Base-by-base conservation (phyloP, 2,113 vertebrate species). In the Leptobrachium leishanense region DNA sequence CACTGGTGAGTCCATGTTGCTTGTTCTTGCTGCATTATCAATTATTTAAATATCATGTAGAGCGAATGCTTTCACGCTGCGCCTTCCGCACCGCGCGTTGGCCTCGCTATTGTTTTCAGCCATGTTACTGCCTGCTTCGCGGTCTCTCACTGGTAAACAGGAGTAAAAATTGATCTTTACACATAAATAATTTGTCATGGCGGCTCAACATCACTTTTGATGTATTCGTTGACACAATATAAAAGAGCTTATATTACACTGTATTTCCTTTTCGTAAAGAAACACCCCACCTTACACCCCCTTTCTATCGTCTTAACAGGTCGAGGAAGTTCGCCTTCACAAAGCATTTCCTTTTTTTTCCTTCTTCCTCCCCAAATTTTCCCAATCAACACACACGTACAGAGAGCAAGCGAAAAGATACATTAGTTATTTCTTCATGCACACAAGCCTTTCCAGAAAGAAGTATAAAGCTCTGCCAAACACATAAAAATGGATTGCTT, bases 401-500 rank as follows among this genome's bases (percentile, higher is more conserved):
- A 72, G 41, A 77, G 39, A 62, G 46, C 53, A 39, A 42, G 63
- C 15, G 43, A 62, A 72, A 82, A 77, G 75, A 77, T 43, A 68
- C 63, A 82, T 77, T 82, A 77, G 68, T 70, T 77, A 66, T 77
- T 63, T 68, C 81, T 77, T 67, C 68, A 76, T n/a, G 59, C 74
- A 50, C 11, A 20, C 50, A 40, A 72, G 54, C 50, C 71, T 66
- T 80, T 71, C 71, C 65, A 71, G 54, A 68, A 62, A 64, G 44
- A 68, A 68, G 54, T 67, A 42, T 62, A 77, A 77, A 77, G 69
- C 77, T 68, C 75, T 77, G 81, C 81, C 75, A 82, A 82, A 82
- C 67, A 74, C 64, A 82, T 74, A 82, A 76, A 81, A 82, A 82
- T 76, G 65, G 69, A 74, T 77, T 77, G 72, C 71, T 77, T 82